Conservation (phyloP, 2,113 vertebrate genomes). For the Tragulus kanchil region DNA sequence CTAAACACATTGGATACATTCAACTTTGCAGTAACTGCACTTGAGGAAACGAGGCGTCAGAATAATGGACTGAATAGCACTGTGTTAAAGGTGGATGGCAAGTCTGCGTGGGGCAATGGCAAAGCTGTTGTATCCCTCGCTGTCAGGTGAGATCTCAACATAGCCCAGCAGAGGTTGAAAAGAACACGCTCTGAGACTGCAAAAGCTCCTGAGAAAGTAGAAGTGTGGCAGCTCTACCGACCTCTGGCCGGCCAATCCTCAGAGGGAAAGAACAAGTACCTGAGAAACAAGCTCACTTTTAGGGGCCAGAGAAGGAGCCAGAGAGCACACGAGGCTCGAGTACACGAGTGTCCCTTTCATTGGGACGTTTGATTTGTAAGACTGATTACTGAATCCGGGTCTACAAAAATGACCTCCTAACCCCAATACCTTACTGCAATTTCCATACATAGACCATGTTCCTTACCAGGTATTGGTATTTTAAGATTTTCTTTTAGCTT, state of each 20-base stretch:
- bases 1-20: slow-evolving; percentile 42
- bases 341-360: background rate
- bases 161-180: background rate
- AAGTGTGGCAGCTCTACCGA: background rate
- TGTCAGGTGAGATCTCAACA: background rate
- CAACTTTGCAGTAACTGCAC: background rate
- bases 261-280: background rate
- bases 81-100: accelerated
- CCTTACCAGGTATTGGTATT: background rate
- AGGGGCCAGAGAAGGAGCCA: background rate
- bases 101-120: background rate
- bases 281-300: background rate
- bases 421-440: background rate
- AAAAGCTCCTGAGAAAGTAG: background rate
- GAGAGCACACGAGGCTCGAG: background rate
- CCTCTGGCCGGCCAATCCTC: background rate
- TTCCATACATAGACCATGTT: background rate
- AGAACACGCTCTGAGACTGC: background rate
- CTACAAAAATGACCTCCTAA: background rate
- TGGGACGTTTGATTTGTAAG: background rate
- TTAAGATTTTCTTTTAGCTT: background rate
- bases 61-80: background rate
- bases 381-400: background rate
- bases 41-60: background rate
- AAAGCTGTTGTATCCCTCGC: accelerated